Conservation (phyloP, 2,797 vertebrate species). For the Gymnothorax javanicus region DNA sequence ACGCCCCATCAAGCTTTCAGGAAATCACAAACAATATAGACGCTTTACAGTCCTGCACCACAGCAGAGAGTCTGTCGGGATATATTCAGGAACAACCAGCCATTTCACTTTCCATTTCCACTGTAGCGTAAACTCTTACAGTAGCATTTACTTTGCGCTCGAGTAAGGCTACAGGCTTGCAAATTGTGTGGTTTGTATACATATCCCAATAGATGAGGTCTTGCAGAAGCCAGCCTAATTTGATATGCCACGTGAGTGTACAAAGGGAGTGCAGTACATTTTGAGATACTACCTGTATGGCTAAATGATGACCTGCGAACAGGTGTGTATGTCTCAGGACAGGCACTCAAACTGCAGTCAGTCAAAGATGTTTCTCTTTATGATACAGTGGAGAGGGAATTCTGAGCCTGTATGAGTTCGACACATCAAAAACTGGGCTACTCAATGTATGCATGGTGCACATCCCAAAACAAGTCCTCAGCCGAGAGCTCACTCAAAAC, state of each 20-base stretch:
- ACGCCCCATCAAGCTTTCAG: constrained; percentile 35
- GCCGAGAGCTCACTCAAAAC: not conserved
- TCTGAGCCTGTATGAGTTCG: not conserved
- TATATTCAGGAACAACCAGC: constrained; percentile 43
- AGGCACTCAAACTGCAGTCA: not conserved
- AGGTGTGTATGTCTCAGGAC: not conserved
- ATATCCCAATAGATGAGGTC: too few relatives aligned
- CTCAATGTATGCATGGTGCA: not conserved
- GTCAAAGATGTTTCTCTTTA: not conserved
- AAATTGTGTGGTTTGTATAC: not conserved
- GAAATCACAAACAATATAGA: constrained; percentile 37
- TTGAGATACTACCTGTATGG: not conserved
- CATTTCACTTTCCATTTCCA: not conserved
- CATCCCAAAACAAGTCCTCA: not conserved
- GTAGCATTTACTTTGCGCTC: not conserved
- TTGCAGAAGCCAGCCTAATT: not conserved
- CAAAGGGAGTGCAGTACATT: not conserved
- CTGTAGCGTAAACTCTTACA: constrained; percentile 47
- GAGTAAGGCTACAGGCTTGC: not conserved
- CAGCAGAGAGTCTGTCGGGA: constrained; percentile 47
- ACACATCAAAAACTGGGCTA: not conserved
- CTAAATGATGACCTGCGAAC: not conserved
- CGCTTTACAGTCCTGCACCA: constrained; percentile 38
- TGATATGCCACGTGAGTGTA: not conserved
- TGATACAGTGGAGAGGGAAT: not conserved